Base-by-base conservation (phyloP, 2,113 vertebrate species). In the Mesitornis unicolor region DNA sequence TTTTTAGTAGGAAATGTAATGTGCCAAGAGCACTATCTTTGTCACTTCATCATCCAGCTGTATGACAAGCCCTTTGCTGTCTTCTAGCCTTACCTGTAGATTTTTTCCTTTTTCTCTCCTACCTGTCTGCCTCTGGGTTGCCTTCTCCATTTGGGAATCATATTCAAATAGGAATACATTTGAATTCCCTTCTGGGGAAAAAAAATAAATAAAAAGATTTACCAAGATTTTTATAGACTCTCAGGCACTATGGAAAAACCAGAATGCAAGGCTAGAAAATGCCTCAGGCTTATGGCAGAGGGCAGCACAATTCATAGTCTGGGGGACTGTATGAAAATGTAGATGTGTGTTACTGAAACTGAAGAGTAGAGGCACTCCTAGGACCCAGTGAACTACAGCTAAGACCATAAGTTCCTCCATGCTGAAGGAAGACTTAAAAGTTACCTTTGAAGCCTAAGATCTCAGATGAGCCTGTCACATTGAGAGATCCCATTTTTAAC, bases 261-360 rank as follows among this genome's bases (percentile, higher is more conserved):
- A 79, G 79, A 75, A 90, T 57, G 18, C 57, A 92, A 69, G 48
- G n/a, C 63, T 59, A 71, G 56, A 57, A 43, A 47, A 33, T 60
- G 91, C 91, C 77, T 94, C 43, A 36, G 93, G 89, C 80, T 87
- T 35, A 40, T 57, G 56, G 64, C 95, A 95, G 95, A 95, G 91
- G 73, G 60, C 73, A 89, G 24, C 36, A 60, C 31, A 84, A 74
- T 42, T 84, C 56, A 59, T 40, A 67, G n/a, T 74, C 51, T 74
- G 29, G 38, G 33, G 26, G 26, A 83, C 4, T 0, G 0, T 26
- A 43, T 70, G 73, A n/a, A 89, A 78, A 75, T 28, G 51, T 8
- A 60, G 38, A 40, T 63, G 28, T 16, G 16, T 74, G 28, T 35
- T 45, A 65, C 11, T 42, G 63, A 88, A 95, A 57, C 22, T 61